Evolutionary conservation across 2,888 invertebrate genomes (phyloP), one percentile per base, ranked within the genome.

Genomic region (Drosophila prostipennis): DNA sequence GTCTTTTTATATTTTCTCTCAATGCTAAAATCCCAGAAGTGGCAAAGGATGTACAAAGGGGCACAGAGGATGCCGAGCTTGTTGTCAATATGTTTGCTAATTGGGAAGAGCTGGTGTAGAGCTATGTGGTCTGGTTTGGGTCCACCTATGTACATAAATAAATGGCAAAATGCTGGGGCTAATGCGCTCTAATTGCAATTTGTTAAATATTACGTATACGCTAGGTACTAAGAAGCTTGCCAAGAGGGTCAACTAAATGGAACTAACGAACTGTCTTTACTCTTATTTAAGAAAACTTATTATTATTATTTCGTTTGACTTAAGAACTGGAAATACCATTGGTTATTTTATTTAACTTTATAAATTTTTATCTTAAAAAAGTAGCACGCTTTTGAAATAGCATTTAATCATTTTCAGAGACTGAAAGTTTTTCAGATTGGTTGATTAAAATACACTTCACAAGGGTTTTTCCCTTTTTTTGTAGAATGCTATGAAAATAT

Each of bases 151-250:
- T 11, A 49, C 64, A 80, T 80, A 72, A 86, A 72, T 83, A 76
- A 76, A 69, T 55, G 60, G 61, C 57, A 60, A 72, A 71, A 67
- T 61, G 58, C 68, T n/a, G 43, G 60, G 48, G 55, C 55, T 79
- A 84, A 77, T 87, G 68, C 71, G 64, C 68, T 57, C 72, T 80
- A 86, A 80, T 83, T 80, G 84, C 72, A 69, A 74, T 74, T 78
- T 75, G 56, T 75, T 74, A 77, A 79, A 76, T 82, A 76, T 76
- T 49, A 69, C 67, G 59, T 53, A 65, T 74, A 65, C 65, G 73
- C 51, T 52, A 34, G n/a, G 13, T 36, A 59, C 36, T 39, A 45
- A 54, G 46, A 45, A 59, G 52, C 39, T 51, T 52, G 48, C 46
- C 46, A 29, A 58, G 32, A n/a, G 32, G 29, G n/a, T 16, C 6